These are phyloP conservation scores for Belonocnema kinseyi DNA, from an alignment of 1,140 invertebrate species.

Conservation along the genomic window DNA sequence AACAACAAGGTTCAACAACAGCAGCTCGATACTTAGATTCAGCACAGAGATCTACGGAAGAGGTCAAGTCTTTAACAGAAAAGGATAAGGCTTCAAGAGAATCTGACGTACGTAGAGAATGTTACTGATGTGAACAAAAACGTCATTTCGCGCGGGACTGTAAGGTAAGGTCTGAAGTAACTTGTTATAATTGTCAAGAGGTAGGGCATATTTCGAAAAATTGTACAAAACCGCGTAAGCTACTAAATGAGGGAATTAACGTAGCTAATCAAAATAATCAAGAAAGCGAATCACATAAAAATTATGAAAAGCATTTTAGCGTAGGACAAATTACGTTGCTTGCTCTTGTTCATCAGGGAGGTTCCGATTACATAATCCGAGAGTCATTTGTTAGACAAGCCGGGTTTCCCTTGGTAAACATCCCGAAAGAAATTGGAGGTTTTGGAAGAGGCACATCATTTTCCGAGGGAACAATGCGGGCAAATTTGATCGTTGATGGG, in stretches of 20 bases:
- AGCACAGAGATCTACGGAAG: no score
- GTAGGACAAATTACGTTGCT: no score
- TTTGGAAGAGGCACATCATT: not conserved
- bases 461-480: not conserved
- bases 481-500: not conserved
- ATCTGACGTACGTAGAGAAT: no score
- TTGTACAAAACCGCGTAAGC: slow-evolving; percentile 18
- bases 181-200: slow-evolving; percentile 29
- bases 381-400: no score
- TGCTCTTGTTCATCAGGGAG: no score
- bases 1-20: not conserved
- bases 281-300: not conserved
- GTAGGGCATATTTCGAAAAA: slow-evolving; percentile 25
- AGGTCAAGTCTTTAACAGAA: no score
- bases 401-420: not conserved
- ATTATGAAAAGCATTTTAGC: slow-evolving; percentile 34
- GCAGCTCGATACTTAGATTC: no score
- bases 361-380: no score
- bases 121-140: no score
- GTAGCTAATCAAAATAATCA: not conserved
- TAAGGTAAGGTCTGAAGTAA: slow-evolving; percentile 1
- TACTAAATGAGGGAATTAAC: not conserved
- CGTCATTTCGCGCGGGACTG: slow-evolving; percentile 9
- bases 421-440: not conserved
- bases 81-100: no score